These are phyloP conservation scores for Caenorhabditis brenneri DNA, from an alignment of 1,140 invertebrate species.

Conservation along the genomic window DNA sequence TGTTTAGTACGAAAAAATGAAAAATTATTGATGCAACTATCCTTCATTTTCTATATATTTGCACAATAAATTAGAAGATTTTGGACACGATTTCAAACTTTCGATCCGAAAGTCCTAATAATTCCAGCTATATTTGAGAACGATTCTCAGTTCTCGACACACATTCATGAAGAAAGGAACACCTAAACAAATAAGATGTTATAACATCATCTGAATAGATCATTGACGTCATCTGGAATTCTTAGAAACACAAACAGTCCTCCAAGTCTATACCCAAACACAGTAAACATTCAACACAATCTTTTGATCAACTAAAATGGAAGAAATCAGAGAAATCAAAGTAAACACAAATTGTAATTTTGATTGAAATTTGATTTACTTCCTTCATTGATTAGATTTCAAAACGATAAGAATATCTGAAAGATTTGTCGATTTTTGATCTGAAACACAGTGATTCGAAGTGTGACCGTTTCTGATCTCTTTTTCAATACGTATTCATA, in stretches of 20 bases:
- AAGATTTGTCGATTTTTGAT: not conserved
- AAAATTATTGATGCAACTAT: too few species aligned
- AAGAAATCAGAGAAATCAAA: not conserved
- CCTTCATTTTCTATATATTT: too few species aligned
- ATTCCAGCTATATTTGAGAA: too few species aligned
- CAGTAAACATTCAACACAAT: not conserved
- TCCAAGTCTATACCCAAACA: not conserved
- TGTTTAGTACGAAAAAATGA: too few species aligned
- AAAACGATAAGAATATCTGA: not conserved
- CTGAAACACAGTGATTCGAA: not conserved
- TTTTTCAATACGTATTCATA: too few species aligned
- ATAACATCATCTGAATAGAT: not conserved
- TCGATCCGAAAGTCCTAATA: too few species aligned
- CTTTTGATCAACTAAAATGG: slow-evolving; percentile 12
- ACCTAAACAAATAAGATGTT: not conserved
- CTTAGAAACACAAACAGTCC: not conserved
- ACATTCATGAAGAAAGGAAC: too few species aligned
- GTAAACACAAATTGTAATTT: not conserved
- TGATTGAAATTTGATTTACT: not conserved
- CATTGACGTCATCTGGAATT: slow-evolving; percentile 22
- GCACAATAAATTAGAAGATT: too few species aligned
- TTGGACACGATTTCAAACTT: too few species aligned
- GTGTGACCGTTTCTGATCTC: not conserved
- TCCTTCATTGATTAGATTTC: not conserved
- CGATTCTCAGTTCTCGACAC: too few species aligned